Evolutionary conservation across 1,140 invertebrate genomes (phyloP).

Genomic region (Megalopta genalis): DNA sequence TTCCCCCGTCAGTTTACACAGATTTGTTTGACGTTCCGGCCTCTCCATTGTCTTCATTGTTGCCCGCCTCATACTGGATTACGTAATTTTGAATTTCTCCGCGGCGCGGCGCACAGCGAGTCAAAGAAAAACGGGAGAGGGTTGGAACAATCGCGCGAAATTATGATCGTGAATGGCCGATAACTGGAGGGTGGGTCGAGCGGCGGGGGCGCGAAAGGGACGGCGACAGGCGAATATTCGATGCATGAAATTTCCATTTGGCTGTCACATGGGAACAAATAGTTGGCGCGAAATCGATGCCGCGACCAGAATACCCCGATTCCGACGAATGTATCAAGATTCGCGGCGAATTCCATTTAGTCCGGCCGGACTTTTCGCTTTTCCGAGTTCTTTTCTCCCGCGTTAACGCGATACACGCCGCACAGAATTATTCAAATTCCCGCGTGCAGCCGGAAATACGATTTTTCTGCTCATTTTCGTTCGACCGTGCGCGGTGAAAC

Average conservation of each 20-base stretch:
- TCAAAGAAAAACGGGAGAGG: conserved; percentile 19
- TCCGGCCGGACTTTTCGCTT: background rate
- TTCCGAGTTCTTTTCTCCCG: too few relatives aligned
- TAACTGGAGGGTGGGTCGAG: background rate
- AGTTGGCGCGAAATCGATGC: conserved; percentile 23
- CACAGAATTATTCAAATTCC: too few relatives aligned
- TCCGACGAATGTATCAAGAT: background rate
- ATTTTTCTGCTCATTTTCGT: too few relatives aligned
- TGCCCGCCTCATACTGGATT: conserved; percentile 70
- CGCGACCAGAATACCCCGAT: too few relatives aligned
- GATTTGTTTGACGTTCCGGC: conserved; percentile 72
- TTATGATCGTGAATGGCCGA: conserved; percentile 8
- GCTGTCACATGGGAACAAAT: conserved; percentile 14
- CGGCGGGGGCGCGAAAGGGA: background rate
- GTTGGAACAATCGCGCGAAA: conserved; percentile 30
- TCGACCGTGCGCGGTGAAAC: too few relatives aligned
- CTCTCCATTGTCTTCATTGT: conserved; percentile 72
- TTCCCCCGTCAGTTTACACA: conserved; percentile 59
- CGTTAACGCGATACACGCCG: too few relatives aligned
- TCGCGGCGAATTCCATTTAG: background rate
- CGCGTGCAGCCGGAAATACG: too few relatives aligned
- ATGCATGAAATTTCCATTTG: conserved; percentile 24
- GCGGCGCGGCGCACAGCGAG: conserved; percentile 1
- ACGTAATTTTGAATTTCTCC: conserved; percentile 68
- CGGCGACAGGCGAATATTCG: conserved; percentile 6